Evolutionary conservation across 2,888 invertebrate genomes (phyloP).

Genomic region (Dryocosmus kuriphilus): DNA sequence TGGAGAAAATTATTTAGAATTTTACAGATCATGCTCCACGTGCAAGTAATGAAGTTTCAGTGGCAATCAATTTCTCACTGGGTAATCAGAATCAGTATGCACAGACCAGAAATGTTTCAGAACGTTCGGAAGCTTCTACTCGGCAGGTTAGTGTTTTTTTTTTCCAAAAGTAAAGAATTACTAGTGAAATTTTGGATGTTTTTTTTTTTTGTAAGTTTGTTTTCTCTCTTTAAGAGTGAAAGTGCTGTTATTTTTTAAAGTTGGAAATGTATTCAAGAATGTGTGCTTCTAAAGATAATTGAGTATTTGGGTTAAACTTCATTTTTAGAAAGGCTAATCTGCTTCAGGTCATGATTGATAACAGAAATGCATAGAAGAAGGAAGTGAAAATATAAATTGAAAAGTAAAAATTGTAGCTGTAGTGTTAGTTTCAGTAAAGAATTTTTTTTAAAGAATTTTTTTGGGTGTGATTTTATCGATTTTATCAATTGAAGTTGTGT

Average conservation of each 20-base stretch:
- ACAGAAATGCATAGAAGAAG: background rate
- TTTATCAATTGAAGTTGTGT: no score
- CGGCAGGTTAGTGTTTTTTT: background rate
- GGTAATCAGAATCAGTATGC: background rate
- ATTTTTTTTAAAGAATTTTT: no score
- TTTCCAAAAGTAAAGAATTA: background rate
- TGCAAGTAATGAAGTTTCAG: background rate
- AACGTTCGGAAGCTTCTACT: background rate
- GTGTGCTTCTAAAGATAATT: background rate
- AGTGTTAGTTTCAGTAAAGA: background rate
- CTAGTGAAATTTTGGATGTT: background rate
- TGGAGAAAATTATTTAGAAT: background rate
- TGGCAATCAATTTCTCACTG: background rate
- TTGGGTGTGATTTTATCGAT: no score
- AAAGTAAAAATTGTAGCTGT: background rate
- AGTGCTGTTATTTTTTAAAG: background rate
- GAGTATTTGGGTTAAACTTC: background rate
- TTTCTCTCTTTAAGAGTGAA: background rate
- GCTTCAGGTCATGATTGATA: background rate
- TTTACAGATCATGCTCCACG: background rate
- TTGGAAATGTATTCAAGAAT: background rate
- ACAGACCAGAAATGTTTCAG: background rate
- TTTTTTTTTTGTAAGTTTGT: background rate
- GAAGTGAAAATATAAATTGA: background rate
- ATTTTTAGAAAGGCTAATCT: constrained; percentile 3